Evolutionary conservation across 1,140 invertebrate genomes (phyloP).

Genomic region (Physella acuta): DNA sequence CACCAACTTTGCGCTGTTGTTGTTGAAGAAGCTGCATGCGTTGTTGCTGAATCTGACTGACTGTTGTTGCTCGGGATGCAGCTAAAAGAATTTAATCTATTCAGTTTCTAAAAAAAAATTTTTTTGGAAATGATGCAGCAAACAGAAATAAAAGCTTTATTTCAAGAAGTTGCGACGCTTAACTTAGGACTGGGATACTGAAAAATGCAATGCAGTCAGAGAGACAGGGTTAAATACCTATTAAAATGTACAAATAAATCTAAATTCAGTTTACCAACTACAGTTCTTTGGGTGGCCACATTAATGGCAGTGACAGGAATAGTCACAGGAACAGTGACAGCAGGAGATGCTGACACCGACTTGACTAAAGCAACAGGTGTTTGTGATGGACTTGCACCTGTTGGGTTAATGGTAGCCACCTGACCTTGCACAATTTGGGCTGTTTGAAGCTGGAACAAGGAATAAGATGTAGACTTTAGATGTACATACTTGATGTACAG

Average conservation of each 20-base stretch:
- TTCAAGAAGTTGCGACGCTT: too few relatives aligned
- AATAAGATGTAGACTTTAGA: neutral
- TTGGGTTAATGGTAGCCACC: constrained; percentile 40
- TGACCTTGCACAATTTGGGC: constrained; percentile 48
- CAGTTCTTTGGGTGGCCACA: constrained; percentile 42
- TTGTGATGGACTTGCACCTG: constrained; percentile 25
- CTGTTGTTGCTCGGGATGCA: constrained; percentile 34
- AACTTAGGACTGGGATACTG: too few relatives aligned
- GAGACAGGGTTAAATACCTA: too few relatives aligned
- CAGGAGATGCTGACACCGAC: constrained; percentile 42
- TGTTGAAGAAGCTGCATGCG: constrained; percentile 37
- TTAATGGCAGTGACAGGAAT: constrained; percentile 44
- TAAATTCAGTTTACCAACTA: constrained; percentile 30
- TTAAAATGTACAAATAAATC: too few relatives aligned
- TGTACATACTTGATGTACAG: neutral
- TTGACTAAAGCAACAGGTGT: constrained; percentile 43
- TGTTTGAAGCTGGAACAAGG: constrained; percentile 23
- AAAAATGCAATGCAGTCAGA: too few relatives aligned
- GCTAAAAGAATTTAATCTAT: constrained; percentile 16
- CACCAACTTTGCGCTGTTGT: constrained; percentile 33
- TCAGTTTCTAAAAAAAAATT: neutral
- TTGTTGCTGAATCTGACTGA: constrained; percentile 41
- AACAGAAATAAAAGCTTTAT: neutral
- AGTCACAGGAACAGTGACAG: constrained; percentile 40
- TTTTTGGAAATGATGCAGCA: neutral